Evolutionary conservation across 2,888 invertebrate genomes (phyloP), one percentile per base, ranked within the genome.

Genomic region (Bugula neritina): DNA sequence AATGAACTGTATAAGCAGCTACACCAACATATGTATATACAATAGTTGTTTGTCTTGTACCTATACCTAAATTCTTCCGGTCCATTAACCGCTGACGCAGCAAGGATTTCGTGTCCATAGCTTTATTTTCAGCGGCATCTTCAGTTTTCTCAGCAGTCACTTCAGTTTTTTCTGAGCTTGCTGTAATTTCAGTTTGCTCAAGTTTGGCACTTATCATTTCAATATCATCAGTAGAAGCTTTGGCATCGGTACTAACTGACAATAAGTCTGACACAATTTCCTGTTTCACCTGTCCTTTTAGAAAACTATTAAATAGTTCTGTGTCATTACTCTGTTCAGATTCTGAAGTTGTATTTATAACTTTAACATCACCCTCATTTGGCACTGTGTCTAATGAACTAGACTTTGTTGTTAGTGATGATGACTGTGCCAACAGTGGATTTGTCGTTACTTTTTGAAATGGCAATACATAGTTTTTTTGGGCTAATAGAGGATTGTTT

Each of bases 101-200:
- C 74, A 79, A 79, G 69, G 77, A 78, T 54, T 81, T 74, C 72
- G 80, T 81, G 72, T 82, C 81, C 73, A 82, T 82, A 73, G 82
- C 75, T 73, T 84, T 81, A 73, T 75, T 80, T 76, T 82, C 82
- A 72, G 81, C 75, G 74, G 80, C 79, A 21, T 79, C 77, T 27
- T 82, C 82, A 55, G 82, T 82, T 34, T 82, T 76, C 25, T 79
- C 77, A 2, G 70, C 75, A 52, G 72, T 55, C 29, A 69, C 63
- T 55, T 58, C 27, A 1, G n/a, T 29, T 35, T 73, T 54, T 54
- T 25, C 25, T n/a, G n/a, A n/a, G n/a, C n/a, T n/a, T n/a, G n/a
- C n/a, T 29, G n/a, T 35, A 52, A 34, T 27, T 27, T 52, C 57
- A 1, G 29, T 43, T 27, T 71, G 71, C 10, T 72, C 43, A 34